Evolutionary conservation across 2,888 invertebrate species (phyloP).

Genomic region (Choreutis nemorana): DNA sequence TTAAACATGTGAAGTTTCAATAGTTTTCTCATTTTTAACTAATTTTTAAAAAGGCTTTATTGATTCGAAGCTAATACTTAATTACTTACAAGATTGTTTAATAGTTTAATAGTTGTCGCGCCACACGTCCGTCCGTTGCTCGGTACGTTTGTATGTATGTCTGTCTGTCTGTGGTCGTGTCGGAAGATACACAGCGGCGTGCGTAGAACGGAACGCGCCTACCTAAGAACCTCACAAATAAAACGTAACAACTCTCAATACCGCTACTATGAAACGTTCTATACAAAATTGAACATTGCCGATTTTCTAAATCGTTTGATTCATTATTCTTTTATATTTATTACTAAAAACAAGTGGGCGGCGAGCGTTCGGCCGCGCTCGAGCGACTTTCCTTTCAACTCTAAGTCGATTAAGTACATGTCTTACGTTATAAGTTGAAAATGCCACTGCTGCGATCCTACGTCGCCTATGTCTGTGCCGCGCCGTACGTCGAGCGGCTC

Average conservation of each 20-base stretch:
- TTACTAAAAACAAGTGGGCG: constrained; percentile 51
- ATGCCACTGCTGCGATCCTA: constrained; percentile 62
- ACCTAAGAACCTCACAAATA: constrained; percentile 44
- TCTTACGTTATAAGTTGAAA: constrained; percentile 59
- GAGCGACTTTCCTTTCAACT: constrained; percentile 34
- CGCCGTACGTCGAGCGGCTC: constrained; percentile 9
- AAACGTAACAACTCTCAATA: constrained; percentile 62
- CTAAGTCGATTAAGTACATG: constrained; percentile 56
- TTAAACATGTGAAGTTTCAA: constrained; percentile 60
- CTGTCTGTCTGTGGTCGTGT: constrained; percentile 5
- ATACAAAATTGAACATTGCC: constrained; percentile 66
- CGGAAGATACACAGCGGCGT: constrained; percentile 12
- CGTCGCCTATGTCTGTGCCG: constrained; percentile 41
- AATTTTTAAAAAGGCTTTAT: constrained; percentile 62
- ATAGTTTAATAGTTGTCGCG: constrained; percentile 52
- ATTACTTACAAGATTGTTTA: constrained; percentile 65
- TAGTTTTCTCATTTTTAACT: constrained; percentile 56
- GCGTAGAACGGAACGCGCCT: constrained; percentile 22
- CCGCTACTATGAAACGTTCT: constrained; percentile 63
- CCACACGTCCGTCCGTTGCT: constrained; percentile 19
- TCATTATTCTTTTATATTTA: constrained; percentile 22
- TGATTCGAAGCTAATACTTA: constrained; percentile 66
- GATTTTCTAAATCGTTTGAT: constrained; percentile 57
- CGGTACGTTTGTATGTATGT: constrained; percentile 4
- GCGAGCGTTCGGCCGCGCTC: constrained; percentile 37